Evolutionary conservation across 92 coral and sea anemone species (phyloP).

Genomic region (Palythoa heliodiscus): DNA sequence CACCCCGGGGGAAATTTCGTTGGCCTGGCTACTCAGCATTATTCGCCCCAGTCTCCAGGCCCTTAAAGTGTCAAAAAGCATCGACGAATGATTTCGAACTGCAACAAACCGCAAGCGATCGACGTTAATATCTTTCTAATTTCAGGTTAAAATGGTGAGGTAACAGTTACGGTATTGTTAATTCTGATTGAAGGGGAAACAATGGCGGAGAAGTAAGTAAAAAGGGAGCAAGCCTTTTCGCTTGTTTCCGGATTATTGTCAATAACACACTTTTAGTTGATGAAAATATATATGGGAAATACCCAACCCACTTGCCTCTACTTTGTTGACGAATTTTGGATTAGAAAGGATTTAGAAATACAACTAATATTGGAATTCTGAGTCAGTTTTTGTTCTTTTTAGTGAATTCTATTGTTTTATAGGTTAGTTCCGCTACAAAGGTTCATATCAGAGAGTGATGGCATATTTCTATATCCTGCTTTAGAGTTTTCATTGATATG

Average conservation of each 20-base stretch:
- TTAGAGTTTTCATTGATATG: neutral
- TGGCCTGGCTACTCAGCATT: constrained; percentile 30
- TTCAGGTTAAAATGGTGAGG: constrained; percentile 33
- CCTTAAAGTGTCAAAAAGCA: neutral
- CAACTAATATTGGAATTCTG: neutral
- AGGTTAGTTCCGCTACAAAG: constrained; percentile 18
- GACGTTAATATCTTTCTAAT: neutral
- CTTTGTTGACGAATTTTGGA: constrained; percentile 26
- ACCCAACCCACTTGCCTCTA: constrained; percentile 43
- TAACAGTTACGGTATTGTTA: constrained; percentile 13
- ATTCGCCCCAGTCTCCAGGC: constrained; percentile 22
- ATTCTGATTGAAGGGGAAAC: constrained; percentile 26
- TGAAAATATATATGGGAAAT: constrained; percentile 11
- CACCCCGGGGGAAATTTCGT: neutral
- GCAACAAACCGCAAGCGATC: neutral
- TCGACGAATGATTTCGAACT: constrained; percentile 7
- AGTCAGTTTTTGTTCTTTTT: constrained; percentile 3
- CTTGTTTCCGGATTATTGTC: constrained; percentile 26
- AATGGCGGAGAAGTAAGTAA: constrained; percentile 92
- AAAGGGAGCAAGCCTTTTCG: neutral
- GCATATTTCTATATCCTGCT: constrained; percentile 19
- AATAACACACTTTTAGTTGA: neutral
- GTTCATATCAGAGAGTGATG: neutral
- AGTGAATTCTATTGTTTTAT: neutral
- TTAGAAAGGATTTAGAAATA: constrained; percentile 11